These are phyloP conservation scores for Drosophila rufa DNA, from an alignment of 1,140 invertebrate species.

Conservation along the genomic window DNA sequence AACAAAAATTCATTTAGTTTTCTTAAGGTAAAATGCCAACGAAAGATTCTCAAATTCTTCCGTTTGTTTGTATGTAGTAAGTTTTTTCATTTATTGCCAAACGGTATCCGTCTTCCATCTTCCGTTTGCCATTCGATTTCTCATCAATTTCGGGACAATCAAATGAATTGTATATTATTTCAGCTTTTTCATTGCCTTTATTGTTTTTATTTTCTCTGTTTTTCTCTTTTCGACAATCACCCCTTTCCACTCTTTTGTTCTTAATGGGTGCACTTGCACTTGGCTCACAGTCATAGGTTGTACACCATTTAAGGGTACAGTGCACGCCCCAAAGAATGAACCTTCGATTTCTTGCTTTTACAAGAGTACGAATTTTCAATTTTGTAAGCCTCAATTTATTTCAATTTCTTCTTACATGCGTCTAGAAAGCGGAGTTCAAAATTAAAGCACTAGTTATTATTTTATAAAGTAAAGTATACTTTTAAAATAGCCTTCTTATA, in stretches of 20 bases:
- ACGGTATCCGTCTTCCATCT: constrained; percentile 7
- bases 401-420: too few relatives aligned
- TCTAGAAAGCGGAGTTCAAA: too few relatives aligned
- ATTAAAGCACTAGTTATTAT: too few relatives aligned
- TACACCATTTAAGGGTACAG: neutral
- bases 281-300: constrained; percentile 29
- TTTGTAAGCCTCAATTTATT: too few relatives aligned
- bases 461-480: neutral
- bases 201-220: constrained; percentile 31
- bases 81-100: constrained; percentile 15
- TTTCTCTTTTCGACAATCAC: neutral
- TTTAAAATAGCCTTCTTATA: neutral
- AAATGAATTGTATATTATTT: constrained; percentile 64
- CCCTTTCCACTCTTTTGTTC: constrained; percentile 29
- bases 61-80: neutral
- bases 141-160: constrained; percentile 63
- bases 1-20: constrained; percentile 41
- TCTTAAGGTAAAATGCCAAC: constrained; percentile 36
- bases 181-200: constrained; percentile 48
- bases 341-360: neutral
- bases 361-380: too few relatives aligned
- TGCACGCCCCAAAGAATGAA: neutral
- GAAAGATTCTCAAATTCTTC: constrained; percentile 29
- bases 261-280: constrained; percentile 62
- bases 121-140: constrained; percentile 45